These are phyloP conservation scores for Acronicta leporina DNA, from an alignment of 2,888 invertebrate species.

Conservation along the genomic window DNA sequence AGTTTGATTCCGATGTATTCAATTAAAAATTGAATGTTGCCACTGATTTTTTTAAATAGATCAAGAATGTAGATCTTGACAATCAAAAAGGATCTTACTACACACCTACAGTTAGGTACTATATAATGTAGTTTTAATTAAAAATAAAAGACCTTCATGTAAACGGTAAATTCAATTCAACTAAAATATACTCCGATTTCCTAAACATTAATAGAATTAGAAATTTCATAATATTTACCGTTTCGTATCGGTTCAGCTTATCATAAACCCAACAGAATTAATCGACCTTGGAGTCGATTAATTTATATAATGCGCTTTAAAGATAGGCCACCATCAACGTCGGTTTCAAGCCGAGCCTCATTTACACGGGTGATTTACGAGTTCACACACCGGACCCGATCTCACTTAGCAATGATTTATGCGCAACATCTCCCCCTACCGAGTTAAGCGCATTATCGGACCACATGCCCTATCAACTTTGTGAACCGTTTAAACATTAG, in stretches of 20 bases:
- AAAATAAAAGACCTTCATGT: background rate
- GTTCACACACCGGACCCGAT: conserved; percentile 87
- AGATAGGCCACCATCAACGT: conserved; percentile 79
- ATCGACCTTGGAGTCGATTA: conserved; percentile 67
- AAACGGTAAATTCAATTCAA: background rate
- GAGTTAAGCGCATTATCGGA: conserved; percentile 85
- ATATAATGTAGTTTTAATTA: no score
- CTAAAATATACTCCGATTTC: background rate
- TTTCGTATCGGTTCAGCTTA: conserved; percentile 26
- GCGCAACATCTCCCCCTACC: conserved; percentile 82
- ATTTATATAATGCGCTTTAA: conserved; percentile 74
- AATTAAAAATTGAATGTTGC: no score
- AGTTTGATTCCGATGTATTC: no score
- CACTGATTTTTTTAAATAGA: no score
- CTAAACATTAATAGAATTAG: conserved; percentile 21
- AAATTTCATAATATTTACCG: conserved; percentile 44
- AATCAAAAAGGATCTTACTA: no score
- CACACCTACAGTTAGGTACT: no score
- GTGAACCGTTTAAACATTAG: conserved; percentile 74
- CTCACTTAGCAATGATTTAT: conserved; percentile 88
- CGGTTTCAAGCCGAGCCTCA: conserved; percentile 74
- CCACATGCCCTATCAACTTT: conserved; percentile 83
- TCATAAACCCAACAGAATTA: conserved; percentile 55
- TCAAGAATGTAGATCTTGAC: no score
- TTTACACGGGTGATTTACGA: conserved; percentile 87